These are phyloP conservation scores for Drosophila leontia DNA, from an alignment of 1,140 invertebrate species.

Conservation along the genomic window DNA sequence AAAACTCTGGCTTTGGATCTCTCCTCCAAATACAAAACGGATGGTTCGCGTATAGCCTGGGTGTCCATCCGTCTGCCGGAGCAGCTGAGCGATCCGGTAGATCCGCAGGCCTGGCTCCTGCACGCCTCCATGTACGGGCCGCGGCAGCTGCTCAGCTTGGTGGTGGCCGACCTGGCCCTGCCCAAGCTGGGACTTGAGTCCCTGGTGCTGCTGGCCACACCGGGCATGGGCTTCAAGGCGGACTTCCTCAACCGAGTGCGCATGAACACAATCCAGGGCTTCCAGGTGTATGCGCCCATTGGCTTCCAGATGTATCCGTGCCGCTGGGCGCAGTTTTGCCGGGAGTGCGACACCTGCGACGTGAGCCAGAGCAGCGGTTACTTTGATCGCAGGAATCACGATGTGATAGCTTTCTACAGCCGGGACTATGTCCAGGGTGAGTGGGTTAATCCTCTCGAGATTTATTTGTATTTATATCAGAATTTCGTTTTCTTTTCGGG, in stretches of 20 bases:
- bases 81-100: slow-evolving; percentile 56
- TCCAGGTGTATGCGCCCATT: slow-evolving; percentile 93
- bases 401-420: slow-evolving; percentile 92
- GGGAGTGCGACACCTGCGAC: slow-evolving; percentile 88
- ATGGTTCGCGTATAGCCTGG: slow-evolving; percentile 90
- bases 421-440: slow-evolving; percentile 91
- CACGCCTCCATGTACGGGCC: slow-evolving; percentile 73
- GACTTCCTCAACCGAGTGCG: slow-evolving; percentile 94
- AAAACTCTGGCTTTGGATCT: slow-evolving; percentile 88
- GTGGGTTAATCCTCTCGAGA: slow-evolving; percentile 11
- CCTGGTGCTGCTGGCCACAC: slow-evolving; percentile 88
- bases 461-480: too few relatives aligned
- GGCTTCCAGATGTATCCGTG: slow-evolving; percentile 91
- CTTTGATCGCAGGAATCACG: slow-evolving; percentile 90
- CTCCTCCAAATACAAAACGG: slow-evolving; percentile 89
- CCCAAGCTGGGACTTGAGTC: slow-evolving; percentile 90
- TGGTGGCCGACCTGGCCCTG: slow-evolving; percentile 89
- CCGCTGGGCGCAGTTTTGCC: slow-evolving; percentile 86
- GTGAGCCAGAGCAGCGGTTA: slow-evolving; percentile 92
- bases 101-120: slow-evolving; percentile 69
- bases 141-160: slow-evolving; percentile 87
- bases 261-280: slow-evolving; percentile 93
- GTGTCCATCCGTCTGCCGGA: slow-evolving; percentile 88
- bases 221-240: slow-evolving; percentile 89
- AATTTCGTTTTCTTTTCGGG: slow-evolving; percentile 40